A percentile compares a stretch with the other conserved stretches of the same genome.
Evolutionary conservation across 92 coral and sea anemone species (phyloP).

Genomic region (Heteractis magnifica): DNA sequence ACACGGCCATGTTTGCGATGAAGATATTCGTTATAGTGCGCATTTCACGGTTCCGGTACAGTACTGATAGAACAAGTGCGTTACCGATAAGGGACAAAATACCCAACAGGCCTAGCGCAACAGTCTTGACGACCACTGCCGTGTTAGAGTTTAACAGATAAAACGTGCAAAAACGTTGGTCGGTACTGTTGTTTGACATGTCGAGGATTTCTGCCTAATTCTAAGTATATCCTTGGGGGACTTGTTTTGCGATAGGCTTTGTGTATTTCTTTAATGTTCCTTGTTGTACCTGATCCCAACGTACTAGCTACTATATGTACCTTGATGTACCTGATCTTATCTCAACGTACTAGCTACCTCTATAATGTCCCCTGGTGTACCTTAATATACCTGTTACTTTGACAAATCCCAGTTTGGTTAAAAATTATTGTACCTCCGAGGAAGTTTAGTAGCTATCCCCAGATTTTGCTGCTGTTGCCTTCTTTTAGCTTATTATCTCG

Average conservation of each 20-base stretch:
- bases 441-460: background rate
- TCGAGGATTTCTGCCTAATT: background rate
- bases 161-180: background rate
- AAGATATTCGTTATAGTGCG: slow-evolving; percentile 51
- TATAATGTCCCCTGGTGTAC: background rate
- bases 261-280: too few relatives aligned
- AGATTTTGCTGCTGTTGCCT: too few relatives aligned
- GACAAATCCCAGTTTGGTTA: background rate
- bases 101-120: slow-evolving; percentile 10
- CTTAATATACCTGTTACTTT: background rate
- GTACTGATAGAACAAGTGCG: slow-evolving; percentile 39
- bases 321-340: background rate
- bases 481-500: too few relatives aligned
- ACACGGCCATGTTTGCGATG: slow-evolving; percentile 62
- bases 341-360: background rate
- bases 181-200: background rate
- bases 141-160: slow-evolving; percentile 1
- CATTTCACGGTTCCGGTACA: slow-evolving; percentile 52
- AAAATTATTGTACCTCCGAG: background rate
- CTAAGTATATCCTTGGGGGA: background rate
- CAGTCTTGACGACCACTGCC: slow-evolving; percentile 20
- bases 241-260: too few relatives aligned
- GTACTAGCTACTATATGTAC: background rate
- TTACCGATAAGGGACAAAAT: slow-evolving; percentile 37
- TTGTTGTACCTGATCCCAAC: too few relatives aligned